Evolutionary conservation across 2,797 vertebrate species (phyloP).

Genomic region (Aphelocoma californica): DNA sequence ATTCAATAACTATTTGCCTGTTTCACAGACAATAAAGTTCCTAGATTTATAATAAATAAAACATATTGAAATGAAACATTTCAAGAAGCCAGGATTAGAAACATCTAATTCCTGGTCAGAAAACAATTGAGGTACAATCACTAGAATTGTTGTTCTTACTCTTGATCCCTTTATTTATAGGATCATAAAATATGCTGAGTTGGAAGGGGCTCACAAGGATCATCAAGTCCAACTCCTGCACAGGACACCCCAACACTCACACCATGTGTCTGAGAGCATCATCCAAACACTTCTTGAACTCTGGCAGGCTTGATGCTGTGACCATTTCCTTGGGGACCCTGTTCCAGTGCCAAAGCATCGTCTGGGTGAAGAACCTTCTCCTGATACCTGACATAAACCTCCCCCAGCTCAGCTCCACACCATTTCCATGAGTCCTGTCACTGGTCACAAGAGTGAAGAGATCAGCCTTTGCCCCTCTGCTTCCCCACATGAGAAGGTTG

Average conservation of each 20-base stretch:
- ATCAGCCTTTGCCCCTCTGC: neutral
- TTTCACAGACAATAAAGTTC: neutral
- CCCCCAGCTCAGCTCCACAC: neutral
- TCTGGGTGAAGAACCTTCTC: neutral
- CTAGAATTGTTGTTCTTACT: neutral
- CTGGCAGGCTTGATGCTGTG: neutral
- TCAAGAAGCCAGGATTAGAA: neutral
- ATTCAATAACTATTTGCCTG: neutral
- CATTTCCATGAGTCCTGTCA: neutral
- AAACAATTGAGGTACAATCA: neutral
- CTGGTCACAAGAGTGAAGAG: neutral
- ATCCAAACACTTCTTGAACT: neutral
- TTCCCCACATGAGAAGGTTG: neutral
- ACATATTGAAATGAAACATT: neutral
- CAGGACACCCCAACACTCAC: neutral
- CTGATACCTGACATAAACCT: neutral
- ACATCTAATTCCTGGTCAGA: neutral
- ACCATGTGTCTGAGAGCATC: neutral
- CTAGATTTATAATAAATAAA: neutral
- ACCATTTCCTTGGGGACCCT: neutral
- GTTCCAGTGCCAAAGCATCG: accelerated
- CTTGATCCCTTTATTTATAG: neutral
- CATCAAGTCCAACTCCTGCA: accelerated
- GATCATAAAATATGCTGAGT: neutral
- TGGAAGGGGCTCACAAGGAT: neutral